phyloP scores from a whole-genome alignment of 1,140 invertebrate species.

The Tetranychus cinnabarinus region DNA sequence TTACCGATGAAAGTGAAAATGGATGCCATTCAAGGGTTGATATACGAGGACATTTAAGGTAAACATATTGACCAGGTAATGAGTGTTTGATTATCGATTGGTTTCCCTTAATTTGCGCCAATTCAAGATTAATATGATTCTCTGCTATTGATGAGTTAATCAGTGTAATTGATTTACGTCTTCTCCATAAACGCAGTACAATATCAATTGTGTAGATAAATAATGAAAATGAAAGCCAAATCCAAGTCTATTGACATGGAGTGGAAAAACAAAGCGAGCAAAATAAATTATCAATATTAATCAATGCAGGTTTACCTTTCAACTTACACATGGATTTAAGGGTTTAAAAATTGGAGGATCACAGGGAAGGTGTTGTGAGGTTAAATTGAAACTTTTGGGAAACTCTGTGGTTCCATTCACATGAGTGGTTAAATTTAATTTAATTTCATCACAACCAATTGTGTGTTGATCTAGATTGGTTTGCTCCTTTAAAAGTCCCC shows the following conservation, averaged over 20 bases:
- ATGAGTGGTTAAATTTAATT: too few species aligned
- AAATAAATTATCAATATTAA: not conserved
- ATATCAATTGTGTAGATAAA: conserved; percentile 1
- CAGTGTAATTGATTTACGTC: not conserved
- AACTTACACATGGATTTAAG: too few species aligned
- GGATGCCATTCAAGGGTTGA: conserved; percentile 10
- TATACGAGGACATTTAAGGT: conserved; percentile 5
- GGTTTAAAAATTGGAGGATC: too few species aligned
- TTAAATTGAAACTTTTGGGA: not conserved
- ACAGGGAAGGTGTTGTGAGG: not conserved
- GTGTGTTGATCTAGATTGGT: not conserved
- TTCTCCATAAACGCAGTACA: not conserved
- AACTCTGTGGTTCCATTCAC: not conserved
- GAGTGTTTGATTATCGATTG: not conserved
- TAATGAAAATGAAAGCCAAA: not conserved
- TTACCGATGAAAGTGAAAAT: conserved; percentile 6
- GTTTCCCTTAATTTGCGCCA: not conserved
- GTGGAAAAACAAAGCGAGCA: not conserved
- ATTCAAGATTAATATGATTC: not conserved
- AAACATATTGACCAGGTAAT: conserved; percentile 3
- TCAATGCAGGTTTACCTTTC: not conserved
- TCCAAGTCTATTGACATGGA: conserved; percentile 1
- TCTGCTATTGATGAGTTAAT: not conserved
- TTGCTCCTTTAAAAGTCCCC: not conserved
- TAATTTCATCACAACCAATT: not conserved